Base-by-base conservation (phyloP, 2,113 vertebrate species). In the Progne subis region DNA sequence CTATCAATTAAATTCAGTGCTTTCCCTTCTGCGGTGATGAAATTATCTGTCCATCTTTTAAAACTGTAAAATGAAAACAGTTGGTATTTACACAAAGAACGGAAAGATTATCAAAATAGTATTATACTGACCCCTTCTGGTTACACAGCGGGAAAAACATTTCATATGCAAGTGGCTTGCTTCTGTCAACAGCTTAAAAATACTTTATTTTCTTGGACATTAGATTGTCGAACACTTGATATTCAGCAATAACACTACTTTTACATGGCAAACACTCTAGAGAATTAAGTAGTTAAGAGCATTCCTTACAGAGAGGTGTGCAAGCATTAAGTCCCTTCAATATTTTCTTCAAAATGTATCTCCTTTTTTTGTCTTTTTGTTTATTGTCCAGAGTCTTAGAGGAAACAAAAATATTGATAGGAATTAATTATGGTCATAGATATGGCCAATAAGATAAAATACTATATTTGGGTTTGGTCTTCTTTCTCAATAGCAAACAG, bases 111-210 rank as follows among this genome's bases (percentile, higher is more conserved):
- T 12, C 21, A 25, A 24, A 32, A n/a, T 6, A 41, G 60, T 46
- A 41, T 68, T 93, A 47, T 68, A 68, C 65, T 92, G 93, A 67
- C 92, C 85, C 32, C 93, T 93, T 79, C 71, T 94, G 93, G 88
- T 50, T 47, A 39, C 8, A 49, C 2, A n/a, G 23, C 5, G 4
- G 15, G 11, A 46, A 72, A 76, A 65, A 7, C 17, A 59, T 14
- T 37, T 70, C 12, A 25, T 6, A 32, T 14, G 15, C 61, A 52
- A 44, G 10, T 12, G 19, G 32, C 37, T 49, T 86, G 18, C 49
- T 85, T 70, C 64, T 34, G 7, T 52, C 44, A 83, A 31, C 15
- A 64, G 12, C 34, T 90, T 57, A 59, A 46, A 74, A 65, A 50
- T 39, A 39, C n/a, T 3, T 39, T 82, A 29, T 74, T 68, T 88